A percentile compares a stretch with the other conserved stretches of the same genome.
Conservation (phyloP, 2,797 vertebrate genomes). For the Pristis pectinata region DNA sequence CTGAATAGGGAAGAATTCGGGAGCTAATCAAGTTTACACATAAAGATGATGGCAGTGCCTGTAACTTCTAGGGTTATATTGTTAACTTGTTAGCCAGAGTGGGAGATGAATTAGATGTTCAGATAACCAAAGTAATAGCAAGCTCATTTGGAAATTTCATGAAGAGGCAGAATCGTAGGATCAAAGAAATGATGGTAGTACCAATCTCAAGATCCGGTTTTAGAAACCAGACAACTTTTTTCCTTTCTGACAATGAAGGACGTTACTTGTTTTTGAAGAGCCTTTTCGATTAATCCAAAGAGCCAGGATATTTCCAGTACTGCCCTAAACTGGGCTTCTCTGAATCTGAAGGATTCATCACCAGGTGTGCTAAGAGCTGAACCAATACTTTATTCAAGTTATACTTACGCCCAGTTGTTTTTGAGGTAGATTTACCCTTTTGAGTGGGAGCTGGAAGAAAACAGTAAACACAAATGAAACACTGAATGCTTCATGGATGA, state of each 20-base stretch:
- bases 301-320: conserved; percentile 15
- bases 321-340: no score
- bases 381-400: conserved; percentile 5
- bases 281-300: neutral
- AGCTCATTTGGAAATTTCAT: no score
- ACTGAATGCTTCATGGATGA: conserved; percentile 26
- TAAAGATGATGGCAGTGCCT: neutral
- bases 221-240: neutral
- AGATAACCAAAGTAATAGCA: neutral
- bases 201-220: neutral
- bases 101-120: neutral
- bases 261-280: conserved; percentile 9
- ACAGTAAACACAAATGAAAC: conserved; percentile 38
- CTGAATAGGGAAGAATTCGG: neutral
- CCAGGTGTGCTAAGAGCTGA: neutral
- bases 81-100: neutral
- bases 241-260: neutral
- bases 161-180: neutral
- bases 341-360: neutral
- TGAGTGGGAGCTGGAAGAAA: conserved; percentile 38
- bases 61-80: neutral
- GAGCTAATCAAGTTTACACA: neutral
- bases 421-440: conserved; percentile 38
- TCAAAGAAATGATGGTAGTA: neutral
- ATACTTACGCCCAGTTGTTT: conserved; percentile 37